Base-by-base conservation (phyloP, 2,113 vertebrate species). In the Leptosomus discolor region DNA sequence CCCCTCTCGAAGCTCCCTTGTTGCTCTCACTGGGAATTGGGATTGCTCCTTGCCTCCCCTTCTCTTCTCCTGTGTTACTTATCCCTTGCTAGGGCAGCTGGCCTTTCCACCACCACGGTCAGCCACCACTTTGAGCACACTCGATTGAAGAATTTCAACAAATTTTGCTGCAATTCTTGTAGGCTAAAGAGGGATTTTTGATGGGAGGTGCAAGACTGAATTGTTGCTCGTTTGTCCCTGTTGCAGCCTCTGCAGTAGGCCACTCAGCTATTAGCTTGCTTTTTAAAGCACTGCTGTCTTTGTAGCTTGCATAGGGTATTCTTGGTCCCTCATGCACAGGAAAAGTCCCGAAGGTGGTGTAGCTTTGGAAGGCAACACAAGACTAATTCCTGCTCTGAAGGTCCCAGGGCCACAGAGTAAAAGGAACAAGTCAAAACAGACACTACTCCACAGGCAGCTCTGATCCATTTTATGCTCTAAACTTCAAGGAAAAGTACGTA, bases 391-490 rank as follows among this genome's bases (percentile, higher is more conserved):
- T 32, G 27, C 70, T 45, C 50, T 16, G 37, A 83, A 71, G 27
- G 24, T 56, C 13, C 46, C 56, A 37, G 6, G 26, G 61, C n/a
- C 30, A 23, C 4, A 2, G 27, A 20, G 7, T 1, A 11, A 45
- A 57, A 26, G 48, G 39, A 77, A 4, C 54, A 41, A 65, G 54
- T 24, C 51, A 36, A 11, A 51, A 0, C 48, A 23, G 15, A 18
- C 39, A 2, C 64, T 41, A 23, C 32, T 64, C 63, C 57, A 17
- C 34, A 46, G 57, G 23, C 58, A 79, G 39, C 39, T 74, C 58
- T 26, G 32, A 13, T 27, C 26, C 48, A 6, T 56, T n/a, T n/a
- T 9, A 32, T 0, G 0, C 36, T 56, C n/a, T 61, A 15, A 86
- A 36, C 61, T 39, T 57, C 27, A 39, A 36, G 61, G 37, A 39